Conservation (phyloP, 2,888 invertebrate genomes). For the Pammene aurita region DNA sequence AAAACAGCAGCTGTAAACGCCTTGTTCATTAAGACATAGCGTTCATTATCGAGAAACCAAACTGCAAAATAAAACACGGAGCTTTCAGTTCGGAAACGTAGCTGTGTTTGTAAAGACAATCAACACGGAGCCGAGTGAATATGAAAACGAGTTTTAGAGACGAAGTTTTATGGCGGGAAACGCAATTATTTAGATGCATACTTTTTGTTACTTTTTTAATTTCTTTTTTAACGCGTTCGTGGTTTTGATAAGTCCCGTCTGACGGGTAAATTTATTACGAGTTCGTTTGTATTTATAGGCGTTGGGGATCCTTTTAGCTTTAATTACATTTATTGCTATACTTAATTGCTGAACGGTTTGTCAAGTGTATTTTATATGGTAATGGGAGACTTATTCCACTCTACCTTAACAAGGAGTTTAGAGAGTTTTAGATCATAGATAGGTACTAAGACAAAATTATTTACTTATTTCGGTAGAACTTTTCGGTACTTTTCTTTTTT, state of each 20-base stretch:
- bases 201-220: slow-evolving; percentile 24
- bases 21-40: slow-evolving; percentile 1
- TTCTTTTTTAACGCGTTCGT: slow-evolving; percentile 17
- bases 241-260: slow-evolving; percentile 37
- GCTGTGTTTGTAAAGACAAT: slow-evolving; percentile 55
- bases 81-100: slow-evolving; percentile 51
- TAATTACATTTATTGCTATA: slow-evolving; percentile 14
- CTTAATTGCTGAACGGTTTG: background rate
- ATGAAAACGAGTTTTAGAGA: slow-evolving; percentile 36
- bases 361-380: background rate
- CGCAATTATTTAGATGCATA: slow-evolving; percentile 38
- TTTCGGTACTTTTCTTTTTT: too few species aligned
- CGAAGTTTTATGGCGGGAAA: slow-evolving; percentile 18
- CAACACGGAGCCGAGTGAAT: slow-evolving; percentile 47
- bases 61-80: slow-evolving; percentile 33
- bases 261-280: slow-evolving; percentile 29
- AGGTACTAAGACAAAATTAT: too few species aligned
- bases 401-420: background rate
- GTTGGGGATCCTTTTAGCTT: slow-evolving; percentile 8
- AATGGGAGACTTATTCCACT: background rate
- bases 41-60: slow-evolving; percentile 15
- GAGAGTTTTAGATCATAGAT: too few species aligned
- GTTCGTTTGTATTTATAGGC: slow-evolving; percentile 7
- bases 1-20: slow-evolving; percentile 10
- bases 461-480: too few species aligned